phyloP scores from a whole-genome alignment of 2,888 invertebrate genomes.

The Auanema freiburgensis region DNA sequence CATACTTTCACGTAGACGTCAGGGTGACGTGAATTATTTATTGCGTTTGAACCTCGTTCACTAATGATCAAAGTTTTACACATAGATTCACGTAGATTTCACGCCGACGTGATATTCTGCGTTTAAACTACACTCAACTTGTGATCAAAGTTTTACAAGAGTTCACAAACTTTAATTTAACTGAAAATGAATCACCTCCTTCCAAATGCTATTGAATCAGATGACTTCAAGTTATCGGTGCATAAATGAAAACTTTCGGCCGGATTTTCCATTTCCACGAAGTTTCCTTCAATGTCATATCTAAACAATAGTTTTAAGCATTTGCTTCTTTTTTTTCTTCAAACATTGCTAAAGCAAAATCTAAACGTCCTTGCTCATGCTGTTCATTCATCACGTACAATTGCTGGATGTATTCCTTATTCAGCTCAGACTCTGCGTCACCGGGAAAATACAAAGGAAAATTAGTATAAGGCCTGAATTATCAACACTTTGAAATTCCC shows the following conservation, averaged over 20 bases:
- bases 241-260: too few species aligned
- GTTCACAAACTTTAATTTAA: too few species aligned
- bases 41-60: too few species aligned
- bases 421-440: slow-evolving; percentile 54
- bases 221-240: too few species aligned
- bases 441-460: slow-evolving; percentile 40
- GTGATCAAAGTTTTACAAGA: too few species aligned
- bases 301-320: neutral
- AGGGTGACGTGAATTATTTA: too few species aligned
- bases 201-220: neutral
- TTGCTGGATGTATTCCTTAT: slow-evolving; percentile 51
- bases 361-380: slow-evolving; percentile 12
- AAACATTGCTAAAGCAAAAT: slow-evolving; percentile 22
- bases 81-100: too few species aligned
- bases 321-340: too few species aligned
- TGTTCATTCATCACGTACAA: slow-evolving; percentile 23
- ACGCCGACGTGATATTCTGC: too few species aligned
- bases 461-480: slow-evolving; percentile 35
- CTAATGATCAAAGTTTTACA: too few species aligned
- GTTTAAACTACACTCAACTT: too few species aligned
- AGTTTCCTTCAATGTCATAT: slow-evolving; percentile 1
- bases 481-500: neutral
- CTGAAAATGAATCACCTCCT: slow-evolving; percentile 2
- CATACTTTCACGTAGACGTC: too few species aligned
- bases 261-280: neutral